These are phyloP conservation scores for Himalopsyche phryganea DNA, from an alignment of 1,140 invertebrate species.

Conservation along the genomic window DNA sequence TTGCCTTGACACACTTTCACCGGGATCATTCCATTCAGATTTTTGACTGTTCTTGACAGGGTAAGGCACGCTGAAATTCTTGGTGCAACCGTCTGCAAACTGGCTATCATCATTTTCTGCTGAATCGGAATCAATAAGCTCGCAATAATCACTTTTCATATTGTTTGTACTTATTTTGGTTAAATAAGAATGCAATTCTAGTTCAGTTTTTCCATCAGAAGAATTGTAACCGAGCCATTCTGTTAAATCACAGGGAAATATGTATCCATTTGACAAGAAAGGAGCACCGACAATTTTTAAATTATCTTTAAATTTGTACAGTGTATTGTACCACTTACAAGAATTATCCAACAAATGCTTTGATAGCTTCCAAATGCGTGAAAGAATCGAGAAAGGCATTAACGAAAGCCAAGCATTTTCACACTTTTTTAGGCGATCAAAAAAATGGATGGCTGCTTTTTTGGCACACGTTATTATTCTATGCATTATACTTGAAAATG, in stretches of 20 bases:
- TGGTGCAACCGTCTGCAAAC: not conserved
- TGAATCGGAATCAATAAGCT: not conserved
- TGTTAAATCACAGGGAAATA: conserved; percentile 49
- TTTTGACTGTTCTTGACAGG: not conserved
- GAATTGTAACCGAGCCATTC: conserved; percentile 52
- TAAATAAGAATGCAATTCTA: conserved; percentile 39
- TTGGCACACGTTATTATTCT: conserved; percentile 50
- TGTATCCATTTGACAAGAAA: conserved; percentile 51
- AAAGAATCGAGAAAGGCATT: conserved; percentile 54
- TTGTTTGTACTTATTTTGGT: too few species aligned
- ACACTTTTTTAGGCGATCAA: conserved; percentile 51
- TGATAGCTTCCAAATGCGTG: conserved; percentile 57
- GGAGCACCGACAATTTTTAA: conserved; percentile 48
- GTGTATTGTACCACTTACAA: conserved; percentile 52
- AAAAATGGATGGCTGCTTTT: conserved; percentile 50
- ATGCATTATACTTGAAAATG: conserved; percentile 56
- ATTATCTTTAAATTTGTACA: conserved; percentile 43
- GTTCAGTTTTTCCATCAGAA: conserved; percentile 43
- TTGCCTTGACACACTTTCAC: conserved; percentile 13
- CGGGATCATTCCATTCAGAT: conserved; percentile 1
- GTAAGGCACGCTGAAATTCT: not conserved
- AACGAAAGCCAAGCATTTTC: conserved; percentile 56
- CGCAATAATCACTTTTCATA: too few species aligned
- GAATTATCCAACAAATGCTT: conserved; percentile 48
- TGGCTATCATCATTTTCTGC: not conserved